Conservation (phyloP, 2,113 vertebrate genomes). For the Triplophysa dalaica region DNA sequence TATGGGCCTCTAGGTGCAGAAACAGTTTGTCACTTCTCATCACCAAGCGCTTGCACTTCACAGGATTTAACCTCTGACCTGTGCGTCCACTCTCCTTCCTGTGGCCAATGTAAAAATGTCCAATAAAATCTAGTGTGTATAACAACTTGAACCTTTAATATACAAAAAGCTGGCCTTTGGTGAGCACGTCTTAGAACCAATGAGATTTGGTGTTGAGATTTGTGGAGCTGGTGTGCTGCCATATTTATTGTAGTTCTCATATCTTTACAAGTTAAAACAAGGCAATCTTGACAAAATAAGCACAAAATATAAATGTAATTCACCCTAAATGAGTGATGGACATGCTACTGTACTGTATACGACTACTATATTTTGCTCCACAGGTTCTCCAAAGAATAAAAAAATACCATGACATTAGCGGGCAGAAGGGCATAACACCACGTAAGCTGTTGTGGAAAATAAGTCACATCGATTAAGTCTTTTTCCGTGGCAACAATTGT, state of each 20-base stretch:
- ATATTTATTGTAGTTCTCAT: too few species aligned
- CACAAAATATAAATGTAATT: too few species aligned
- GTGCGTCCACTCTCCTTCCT: not conserved
- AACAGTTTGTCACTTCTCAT: not conserved
- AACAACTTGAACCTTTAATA: not conserved
- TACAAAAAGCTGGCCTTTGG: not conserved
- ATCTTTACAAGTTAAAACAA: too few species aligned
- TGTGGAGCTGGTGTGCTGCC: too few species aligned
- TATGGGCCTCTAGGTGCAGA: slow-evolving; percentile 37
- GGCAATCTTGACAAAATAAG: too few species aligned
- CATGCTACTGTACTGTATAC: too few species aligned
- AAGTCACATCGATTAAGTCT: slow-evolving; percentile 28
- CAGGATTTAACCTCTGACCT: slow-evolving; percentile 5
- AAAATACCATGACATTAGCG: too few species aligned
- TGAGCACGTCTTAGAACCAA: not conserved
- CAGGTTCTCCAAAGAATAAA: too few species aligned
- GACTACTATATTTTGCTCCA: too few species aligned
- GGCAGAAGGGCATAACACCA: not conserved
- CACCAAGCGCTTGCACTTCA: not conserved
- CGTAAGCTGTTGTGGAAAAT: not conserved
- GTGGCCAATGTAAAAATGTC: not conserved
- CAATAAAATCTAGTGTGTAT: slow-evolving; percentile 1
- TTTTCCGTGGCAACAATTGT: not conserved
- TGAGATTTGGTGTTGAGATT: not conserved
- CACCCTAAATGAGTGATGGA: too few species aligned